Evolutionary conservation across 2,888 invertebrate genomes (phyloP).

Genomic region (Phymatocera aterrima): DNA sequence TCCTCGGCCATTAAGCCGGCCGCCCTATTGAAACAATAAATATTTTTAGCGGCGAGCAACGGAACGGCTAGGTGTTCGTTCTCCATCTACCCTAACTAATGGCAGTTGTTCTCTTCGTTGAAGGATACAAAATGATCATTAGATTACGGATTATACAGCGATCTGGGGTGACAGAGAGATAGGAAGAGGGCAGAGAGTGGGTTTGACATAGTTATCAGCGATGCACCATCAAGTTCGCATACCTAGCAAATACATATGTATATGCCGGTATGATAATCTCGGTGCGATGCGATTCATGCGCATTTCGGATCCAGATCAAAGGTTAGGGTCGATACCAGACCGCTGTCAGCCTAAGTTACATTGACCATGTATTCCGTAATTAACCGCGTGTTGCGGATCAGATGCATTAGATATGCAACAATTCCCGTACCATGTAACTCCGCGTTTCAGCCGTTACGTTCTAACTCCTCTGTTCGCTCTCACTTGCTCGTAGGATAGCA

Average conservation of each 20-base stretch:
- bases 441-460: neutral
- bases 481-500: neutral
- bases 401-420: constrained; percentile 37
- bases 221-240: neutral
- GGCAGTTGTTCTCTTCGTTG: neutral
- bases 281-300: neutral
- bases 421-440: constrained; percentile 16
- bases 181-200: neutral
- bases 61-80: constrained; percentile 13
- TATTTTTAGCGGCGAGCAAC: constrained; percentile 46
- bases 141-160: neutral
- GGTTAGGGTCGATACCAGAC: constrained; percentile 20
- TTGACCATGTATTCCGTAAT: constrained; percentile 30
- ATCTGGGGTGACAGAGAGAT: neutral
- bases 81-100: neutral
- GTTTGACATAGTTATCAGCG: neutral
- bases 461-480: neutral
- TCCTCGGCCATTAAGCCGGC: constrained; percentile 54
- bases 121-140: constrained; percentile 9
- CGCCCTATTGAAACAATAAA: constrained; percentile 63
- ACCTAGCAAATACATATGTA: neutral
- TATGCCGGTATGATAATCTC: neutral
- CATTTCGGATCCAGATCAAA: constrained; percentile 19
- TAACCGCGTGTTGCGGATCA: constrained; percentile 32
- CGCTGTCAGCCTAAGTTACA: constrained; percentile 19